Evolutionary conservation across 1,140 invertebrate species (phyloP), one percentile per base, ranked within the genome.

Genomic region (Melitaea cinxia): DNA sequence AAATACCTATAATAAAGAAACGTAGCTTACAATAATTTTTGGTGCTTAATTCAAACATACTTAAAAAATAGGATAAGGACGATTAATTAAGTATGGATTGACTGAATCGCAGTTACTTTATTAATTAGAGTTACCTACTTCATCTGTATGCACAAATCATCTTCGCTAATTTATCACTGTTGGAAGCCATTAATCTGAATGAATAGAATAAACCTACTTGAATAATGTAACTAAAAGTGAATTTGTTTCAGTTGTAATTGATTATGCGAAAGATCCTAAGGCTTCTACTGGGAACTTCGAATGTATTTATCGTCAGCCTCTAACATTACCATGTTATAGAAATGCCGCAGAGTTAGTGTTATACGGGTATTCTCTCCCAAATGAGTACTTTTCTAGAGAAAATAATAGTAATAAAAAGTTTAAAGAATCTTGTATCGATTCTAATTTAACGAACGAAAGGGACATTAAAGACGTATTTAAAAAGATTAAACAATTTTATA

Each of bases 201-300:
- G n/a, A n/a, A n/a, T n/a, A n/a, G n/a, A n/a, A n/a, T n/a, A n/a
- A n/a, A n/a, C n/a, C n/a, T n/a, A n/a, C n/a, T n/a, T n/a, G n/a
- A n/a, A n/a, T n/a, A n/a, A n/a, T n/a, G n/a, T n/a, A n/a, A n/a
- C n/a, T n/a, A n/a, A n/a, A n/a, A n/a, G n/a, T 42, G 12, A n/a
- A 26, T 28, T 49, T 58, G 63, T 91, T 90, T 10, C 76, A 93
- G 92, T 94, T 65, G 91, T 94, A 21, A 91, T 94, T 28, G 94
- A 94, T 73, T 72, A 91, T 72, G 81, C 88, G 15, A 79, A 82
- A 15, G 89, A 93, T 78, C 75, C 85, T 5, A 75, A 77, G 14
- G 85, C 92, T 1, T 66, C 80, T 5, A 94, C 93, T 0, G 93
- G 94, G 24, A 83, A 89, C 15, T 94, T 94, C 73, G 93, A 94